A percentile compares a stretch with the other conserved stretches of the same genome.
Evolutionary conservation across 2,888 invertebrate genomes (phyloP).

Genomic region (Ophion costatus): DNA sequence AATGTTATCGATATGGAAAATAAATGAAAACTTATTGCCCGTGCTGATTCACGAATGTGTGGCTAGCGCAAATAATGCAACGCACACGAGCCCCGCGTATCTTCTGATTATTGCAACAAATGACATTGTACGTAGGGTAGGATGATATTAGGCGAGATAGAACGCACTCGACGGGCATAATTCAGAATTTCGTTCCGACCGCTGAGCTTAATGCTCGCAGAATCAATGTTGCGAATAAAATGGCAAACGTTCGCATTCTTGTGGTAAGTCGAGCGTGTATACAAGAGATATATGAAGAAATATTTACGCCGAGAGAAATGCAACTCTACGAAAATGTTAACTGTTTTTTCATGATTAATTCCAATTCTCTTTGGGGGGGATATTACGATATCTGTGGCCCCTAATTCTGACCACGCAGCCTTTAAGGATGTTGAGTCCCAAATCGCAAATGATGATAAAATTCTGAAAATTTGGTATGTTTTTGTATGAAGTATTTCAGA

Average conservation of each 20-base stretch:
- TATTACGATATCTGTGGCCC: too few relatives aligned
- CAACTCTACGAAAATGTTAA: neutral
- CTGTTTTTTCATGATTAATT: neutral
- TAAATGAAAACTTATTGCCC: constrained; percentile 9
- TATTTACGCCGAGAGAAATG: neutral
- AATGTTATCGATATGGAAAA: neutral
- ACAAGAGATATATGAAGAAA: neutral
- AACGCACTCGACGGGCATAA: neutral
- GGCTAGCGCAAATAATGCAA: constrained; percentile 8
- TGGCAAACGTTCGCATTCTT: neutral
- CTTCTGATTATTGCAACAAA: constrained; percentile 43
- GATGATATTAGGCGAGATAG: constrained; percentile 6
- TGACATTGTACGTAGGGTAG: neutral
- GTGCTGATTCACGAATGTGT: constrained; percentile 16
- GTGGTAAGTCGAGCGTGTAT: neutral
- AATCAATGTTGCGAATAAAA: constrained; percentile 20
- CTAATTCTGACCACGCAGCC: too few relatives aligned
- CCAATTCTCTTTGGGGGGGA: neutral
- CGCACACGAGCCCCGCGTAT: constrained; percentile 3
- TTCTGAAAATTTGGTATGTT: too few relatives aligned
- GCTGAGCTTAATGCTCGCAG: neutral
- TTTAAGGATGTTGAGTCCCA: too few relatives aligned
- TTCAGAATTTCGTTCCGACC: constrained; percentile 11
- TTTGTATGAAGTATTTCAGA: too few relatives aligned
- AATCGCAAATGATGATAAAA: too few relatives aligned